A percentile compares a stretch with the other conserved stretches of the same genome.
Conservation (phyloP, 2,797 vertebrate species). For the Parambassis ranga region DNA sequence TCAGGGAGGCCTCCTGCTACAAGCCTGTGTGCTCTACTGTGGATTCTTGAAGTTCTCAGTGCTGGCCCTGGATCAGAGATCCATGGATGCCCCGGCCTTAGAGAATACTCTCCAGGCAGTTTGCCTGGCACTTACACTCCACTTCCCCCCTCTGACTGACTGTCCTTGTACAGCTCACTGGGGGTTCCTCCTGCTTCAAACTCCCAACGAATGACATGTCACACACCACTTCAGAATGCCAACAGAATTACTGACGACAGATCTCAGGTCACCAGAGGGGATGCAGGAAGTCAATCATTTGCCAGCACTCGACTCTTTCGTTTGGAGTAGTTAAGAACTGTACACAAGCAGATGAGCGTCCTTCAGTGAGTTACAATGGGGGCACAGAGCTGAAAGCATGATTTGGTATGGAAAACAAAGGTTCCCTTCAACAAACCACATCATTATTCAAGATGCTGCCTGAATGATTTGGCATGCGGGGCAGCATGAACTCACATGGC, state of each 20-base stretch:
- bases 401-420: conserved; percentile 60
- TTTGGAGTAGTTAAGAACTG: conserved; percentile 67
- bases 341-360: conserved; percentile 63
- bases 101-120: conserved; percentile 57
- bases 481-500: conserved; percentile 33
- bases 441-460: conserved; percentile 63
- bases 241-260: conserved; percentile 43
- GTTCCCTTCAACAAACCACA: conserved; percentile 53
- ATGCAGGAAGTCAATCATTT: conserved; percentile 77
- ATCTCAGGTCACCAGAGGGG: conserved; percentile 56
- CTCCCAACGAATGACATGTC: conserved; percentile 35
- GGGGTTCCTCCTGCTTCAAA: conserved; percentile 51
- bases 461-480: conserved; percentile 39
- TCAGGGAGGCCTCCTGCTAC: conserved; percentile 18
- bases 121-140: conserved; percentile 52
- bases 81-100: conserved; percentile 29
- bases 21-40: conserved; percentile 32
- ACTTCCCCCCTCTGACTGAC: conserved; percentile 41
- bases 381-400: conserved; percentile 38
- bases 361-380: conserved; percentile 54
- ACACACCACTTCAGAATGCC: conserved; percentile 34
- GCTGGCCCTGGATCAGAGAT: conserved; percentile 61
- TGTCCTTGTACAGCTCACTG: conserved; percentile 37
- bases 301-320: conserved; percentile 52
- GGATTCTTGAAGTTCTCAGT: conserved; percentile 45